Conservation (phyloP, 2,113 vertebrate genomes). For the Petaurus breviceps region DNA sequence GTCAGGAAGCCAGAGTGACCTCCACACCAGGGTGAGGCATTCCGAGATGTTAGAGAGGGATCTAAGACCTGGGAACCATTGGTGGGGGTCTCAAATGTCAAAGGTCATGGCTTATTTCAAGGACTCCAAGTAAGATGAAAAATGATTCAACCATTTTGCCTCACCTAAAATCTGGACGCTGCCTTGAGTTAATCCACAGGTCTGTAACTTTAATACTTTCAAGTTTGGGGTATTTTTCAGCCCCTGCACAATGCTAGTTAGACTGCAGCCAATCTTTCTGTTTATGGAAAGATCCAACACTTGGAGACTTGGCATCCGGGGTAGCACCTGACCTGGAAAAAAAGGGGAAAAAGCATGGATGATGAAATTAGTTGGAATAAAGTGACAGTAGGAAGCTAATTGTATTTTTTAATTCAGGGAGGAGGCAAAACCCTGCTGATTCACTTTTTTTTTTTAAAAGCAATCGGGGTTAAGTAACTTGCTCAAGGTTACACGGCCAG, state of each 20-base stretch:
- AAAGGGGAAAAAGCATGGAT: neutral
- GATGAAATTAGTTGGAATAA: accelerated
- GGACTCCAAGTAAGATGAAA: neutral
- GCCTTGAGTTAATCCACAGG: slow-evolving; percentile 86
- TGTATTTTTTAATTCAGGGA: neutral
- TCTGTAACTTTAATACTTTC: slow-evolving; percentile 86
- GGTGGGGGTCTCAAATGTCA: neutral
- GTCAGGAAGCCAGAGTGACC: neutral
- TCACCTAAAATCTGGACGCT: slow-evolving; percentile 87
- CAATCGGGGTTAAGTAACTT: no score
- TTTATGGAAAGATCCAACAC: slow-evolving; percentile 92
- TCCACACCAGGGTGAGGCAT: neutral
- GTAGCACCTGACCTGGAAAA: slow-evolving; percentile 83
- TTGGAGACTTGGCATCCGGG: slow-evolving; percentile 81
- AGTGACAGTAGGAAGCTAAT: neutral
- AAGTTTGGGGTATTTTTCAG: slow-evolving; percentile 83
- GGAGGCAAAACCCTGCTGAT: neutral
- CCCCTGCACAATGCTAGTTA: slow-evolving; percentile 82
- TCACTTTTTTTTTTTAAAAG: no score
- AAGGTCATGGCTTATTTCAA: slow-evolving; percentile 21
- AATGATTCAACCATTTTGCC: slow-evolving; percentile 53
- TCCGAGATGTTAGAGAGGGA: neutral
- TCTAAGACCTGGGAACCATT: neutral
- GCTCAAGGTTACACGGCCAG: no score
- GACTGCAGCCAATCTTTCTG: slow-evolving; percentile 81